Evolutionary conservation across 2,113 vertebrate species (phyloP).

Genomic region (crab-eating macaque (Macaca fascicularis)): T2T-MFA8v1.1 NC_088375.1:62072501-62073000

Average conservation of each 20-base stretch:
- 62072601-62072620: not conserved
- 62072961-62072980: not conserved
- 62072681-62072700: not conserved
- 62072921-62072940: not conserved
- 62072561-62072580: not conserved
- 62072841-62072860: too few species aligned
- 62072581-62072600: slow-evolving; percentile 44
- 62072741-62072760: not conserved
- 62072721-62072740: not conserved
- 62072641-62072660: not conserved
- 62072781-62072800: not conserved
- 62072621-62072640: slow-evolving; percentile 5
- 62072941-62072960: not conserved
- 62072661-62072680: not conserved
- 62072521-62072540: not conserved
- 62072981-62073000: not conserved
- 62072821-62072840: not conserved
- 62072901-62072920: not conserved
- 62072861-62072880: not conserved
- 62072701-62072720: not conserved
- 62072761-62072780: not conserved
- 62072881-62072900: rapidly evolving
- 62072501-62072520: slow-evolving; percentile 85
- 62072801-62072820: not conserved
- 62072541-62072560: not conserved